Evolutionary conservation across 1,140 invertebrate genomes (phyloP), one percentile per base, ranked within the genome.

Genomic region (Neodiprion virginianus): DNA sequence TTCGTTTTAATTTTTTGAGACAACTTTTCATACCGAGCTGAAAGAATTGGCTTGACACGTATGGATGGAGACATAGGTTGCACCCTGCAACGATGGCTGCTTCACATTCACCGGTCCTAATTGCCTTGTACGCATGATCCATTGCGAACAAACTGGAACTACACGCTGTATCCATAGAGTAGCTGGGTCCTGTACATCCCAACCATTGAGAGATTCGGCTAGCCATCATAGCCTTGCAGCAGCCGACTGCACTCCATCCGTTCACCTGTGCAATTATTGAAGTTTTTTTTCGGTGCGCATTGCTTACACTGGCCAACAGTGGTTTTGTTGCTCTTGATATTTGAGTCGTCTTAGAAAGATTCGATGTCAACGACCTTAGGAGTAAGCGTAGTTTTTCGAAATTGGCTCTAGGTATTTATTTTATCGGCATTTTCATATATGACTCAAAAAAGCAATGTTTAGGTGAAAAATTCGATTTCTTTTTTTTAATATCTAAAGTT

Each of bases 191-290:
- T 75, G 90, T 91, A 0, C 92, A 81, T 70, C 93, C 93, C 12
- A 95, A 80, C 84, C 90, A 92, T 75, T 94, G 94, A 0, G 96
- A 98, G 48, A 98, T 91, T 71, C 97, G 91, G 83, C 98, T 97
- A 1, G 96, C 94, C 85, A 98, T 91, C 96, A 98, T 98, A 9
- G 96, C 95, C 73, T 96, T 91, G 78, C 93, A 94, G 87, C 96
- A 97, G 49, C 92, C 92, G 17, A 83, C 85, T 17, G 88, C 84
- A 75, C 87, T 86, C 48, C 85, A 85, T 50, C 87, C 87, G 71
- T 85, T 84, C 0, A 87, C 83, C 87, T 88, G 28, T 17, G 17
- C 17, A 17, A 17, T 17, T 17, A 17, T 17, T 17, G 17, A 17
- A 17, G 17, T 17, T 17, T 17, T 17, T 17, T 17, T 17, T 17